Percentiles rank a stretch among this genome's conserved stretches.
These are phyloP conservation scores for Drosophila repletoides DNA, from an alignment of 1,140 invertebrate genomes.

Conservation along the genomic window DNA sequence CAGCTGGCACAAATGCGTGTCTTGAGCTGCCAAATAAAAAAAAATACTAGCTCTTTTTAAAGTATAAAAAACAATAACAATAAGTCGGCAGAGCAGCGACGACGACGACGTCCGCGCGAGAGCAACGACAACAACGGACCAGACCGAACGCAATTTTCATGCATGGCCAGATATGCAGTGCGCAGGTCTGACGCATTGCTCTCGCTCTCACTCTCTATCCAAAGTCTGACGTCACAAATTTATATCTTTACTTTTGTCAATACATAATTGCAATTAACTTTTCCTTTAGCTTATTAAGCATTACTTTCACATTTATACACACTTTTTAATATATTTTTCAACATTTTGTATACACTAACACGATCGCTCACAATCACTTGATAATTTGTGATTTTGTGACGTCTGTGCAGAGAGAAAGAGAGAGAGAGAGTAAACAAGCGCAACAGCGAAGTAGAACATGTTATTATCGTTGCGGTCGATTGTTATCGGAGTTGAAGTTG, in stretches of 20 bases:
- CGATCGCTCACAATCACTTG: no score
- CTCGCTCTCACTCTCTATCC: no score
- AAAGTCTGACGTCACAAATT: slow-evolving; percentile 40
- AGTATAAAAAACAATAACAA: slow-evolving; percentile 50
- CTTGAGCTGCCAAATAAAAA: slow-evolving; percentile 33
- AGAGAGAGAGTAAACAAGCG: background rate
- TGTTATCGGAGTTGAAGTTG: slow-evolving; percentile 5
- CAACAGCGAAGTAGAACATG: background rate
- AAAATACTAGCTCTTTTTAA: slow-evolving; percentile 33
- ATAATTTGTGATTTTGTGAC: slow-evolving; percentile 7
- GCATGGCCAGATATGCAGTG: slow-evolving; percentile 9
- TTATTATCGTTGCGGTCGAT: slow-evolving; percentile 1
- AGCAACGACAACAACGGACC: slow-evolving; percentile 45
- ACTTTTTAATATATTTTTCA: no score
- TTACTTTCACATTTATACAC: no score
- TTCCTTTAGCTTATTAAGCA: no score
- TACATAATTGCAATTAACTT: no score
- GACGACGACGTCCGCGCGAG: slow-evolving; percentile 42
- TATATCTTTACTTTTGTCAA: no score
- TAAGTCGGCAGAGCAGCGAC: slow-evolving; percentile 42
- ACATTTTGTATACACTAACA: no score
- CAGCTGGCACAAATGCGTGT: slow-evolving; percentile 33
- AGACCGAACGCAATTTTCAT: slow-evolving; percentile 35
- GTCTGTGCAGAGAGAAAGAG: background rate
- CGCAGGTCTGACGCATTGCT: slow-evolving; percentile 37